Evolutionary conservation across 2,888 invertebrate species (phyloP).

Genomic region (Unio delphinus): DNA sequence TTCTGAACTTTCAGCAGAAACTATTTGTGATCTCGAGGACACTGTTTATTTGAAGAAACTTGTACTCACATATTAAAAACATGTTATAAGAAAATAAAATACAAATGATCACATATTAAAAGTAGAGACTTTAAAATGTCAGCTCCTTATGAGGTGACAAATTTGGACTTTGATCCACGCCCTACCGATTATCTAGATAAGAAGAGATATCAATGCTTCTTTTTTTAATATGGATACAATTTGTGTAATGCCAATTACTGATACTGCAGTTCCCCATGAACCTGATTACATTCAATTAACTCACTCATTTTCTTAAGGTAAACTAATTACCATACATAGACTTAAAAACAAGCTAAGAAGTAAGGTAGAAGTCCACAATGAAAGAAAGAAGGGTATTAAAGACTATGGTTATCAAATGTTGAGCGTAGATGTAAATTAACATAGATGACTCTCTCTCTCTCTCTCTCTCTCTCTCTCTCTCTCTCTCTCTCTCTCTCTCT

Average conservation of each 20-base stretch:
- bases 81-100: slow-evolving; percentile 21
- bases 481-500: too few relatives aligned
- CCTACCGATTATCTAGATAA: slow-evolving; percentile 12
- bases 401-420: too few relatives aligned
- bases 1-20: slow-evolving; percentile 12
- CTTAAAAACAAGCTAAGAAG: too few relatives aligned
- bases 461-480: too few relatives aligned
- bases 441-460: too few relatives aligned
- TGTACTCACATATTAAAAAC: slow-evolving; percentile 25
- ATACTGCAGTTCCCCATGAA: slow-evolving; percentile 20
- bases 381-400: too few relatives aligned
- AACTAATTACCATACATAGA: too few relatives aligned
- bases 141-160: slow-evolving; percentile 22
- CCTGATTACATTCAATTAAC: slow-evolving; percentile 24
- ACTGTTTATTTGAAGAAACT: slow-evolving; percentile 6
- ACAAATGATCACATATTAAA: slow-evolving; percentile 23
- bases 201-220: slow-evolving; percentile 13
- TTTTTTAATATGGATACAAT: slow-evolving; percentile 19
- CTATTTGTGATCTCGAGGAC: too few relatives aligned
- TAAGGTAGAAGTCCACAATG: too few relatives aligned
- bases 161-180: slow-evolving; percentile 29
- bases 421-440: too few relatives aligned
- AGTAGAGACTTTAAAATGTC: slow-evolving; percentile 16
- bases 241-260: slow-evolving; percentile 27
- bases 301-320: too few relatives aligned